Evolutionary conservation across 1,140 invertebrate genomes (phyloP), one percentile per base, ranked within the genome.

Genomic region (Diachasma alloeum): DNA sequence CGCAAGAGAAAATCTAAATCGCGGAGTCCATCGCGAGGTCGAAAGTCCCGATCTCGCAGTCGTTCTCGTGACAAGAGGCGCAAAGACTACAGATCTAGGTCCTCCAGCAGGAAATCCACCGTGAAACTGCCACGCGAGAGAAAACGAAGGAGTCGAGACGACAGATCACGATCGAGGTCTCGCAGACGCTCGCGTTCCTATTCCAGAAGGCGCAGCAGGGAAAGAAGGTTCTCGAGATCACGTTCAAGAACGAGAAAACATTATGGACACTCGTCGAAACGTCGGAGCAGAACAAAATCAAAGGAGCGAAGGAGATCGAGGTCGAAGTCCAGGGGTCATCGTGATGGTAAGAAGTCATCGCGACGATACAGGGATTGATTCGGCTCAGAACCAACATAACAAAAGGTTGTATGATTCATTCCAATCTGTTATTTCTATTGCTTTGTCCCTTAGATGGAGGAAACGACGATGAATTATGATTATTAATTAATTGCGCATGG

Each of bases 341-440:
- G 88, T 75, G 88, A 89, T 78, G 87, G 87, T 89, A 89, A 89
- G 85, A 90, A 87, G 87, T 85, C 84, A 70, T 83, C 83, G 39
- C 88, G 86, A 85, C 87, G 87, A 74, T 89, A 89, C 87, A 85
- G 84, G 84, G 86, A 89, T 81, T 90, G 84, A 90, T 78, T 53
- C 78, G 46, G 56, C 82, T 42, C 67, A 68, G 26, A 79, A 72
- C 66, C 81, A 79, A 72, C 76, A 73, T 80, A 76, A 76, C 24
- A 75, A 74, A 89, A 89, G 87, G 87, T 89, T 88, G 87, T 89
- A 90, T 87, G 77, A 81, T 39, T 75, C 53, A 77, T 80, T 82
- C 74, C 81, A 26, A 24, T 46, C 24, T 17, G 9, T 42, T 70
- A 53, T 68, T 56, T 56, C 19, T 56, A 56, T 56, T 56, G 39